Percentiles rank a stretch among this genome's conserved stretches.
phyloP scores from a whole-genome alignment of 92 coral and sea anemone species.

The Virgularia gustaviana region DNA sequence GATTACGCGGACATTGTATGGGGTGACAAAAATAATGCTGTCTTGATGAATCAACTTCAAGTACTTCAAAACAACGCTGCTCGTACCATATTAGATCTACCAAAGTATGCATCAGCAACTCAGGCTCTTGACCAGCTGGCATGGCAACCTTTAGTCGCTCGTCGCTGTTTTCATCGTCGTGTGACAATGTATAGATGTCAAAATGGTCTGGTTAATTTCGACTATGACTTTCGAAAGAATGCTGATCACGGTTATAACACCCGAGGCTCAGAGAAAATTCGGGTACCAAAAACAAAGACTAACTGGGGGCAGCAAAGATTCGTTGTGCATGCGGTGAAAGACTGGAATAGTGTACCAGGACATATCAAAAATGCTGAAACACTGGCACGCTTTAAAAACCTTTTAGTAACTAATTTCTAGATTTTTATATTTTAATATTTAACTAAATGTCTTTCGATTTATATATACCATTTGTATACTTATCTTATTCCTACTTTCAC shows the following conservation, averaged over 20 bases:
- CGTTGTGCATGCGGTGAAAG: no score
- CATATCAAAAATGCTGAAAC: no score
- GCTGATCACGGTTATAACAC: neutral
- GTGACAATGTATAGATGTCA: neutral
- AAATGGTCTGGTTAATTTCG: slow-evolving; percentile 2
- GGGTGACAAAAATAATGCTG: slow-evolving; percentile 32
- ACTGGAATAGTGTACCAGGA: no score
- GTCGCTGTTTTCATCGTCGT: slow-evolving; percentile 23
- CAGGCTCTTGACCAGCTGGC: slow-evolving; percentile 25
- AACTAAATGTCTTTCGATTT: no score
- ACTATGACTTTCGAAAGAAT: neutral
- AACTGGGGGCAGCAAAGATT: no score
- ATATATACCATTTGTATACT: no score
- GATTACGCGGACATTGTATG: slow-evolving; percentile 16
- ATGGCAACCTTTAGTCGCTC: slow-evolving; percentile 22
- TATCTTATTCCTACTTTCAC: no score
- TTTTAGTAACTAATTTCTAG: no score
- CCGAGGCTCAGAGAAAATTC: slow-evolving; percentile 3
- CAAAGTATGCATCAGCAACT: slow-evolving; percentile 7
- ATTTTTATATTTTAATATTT: no score
- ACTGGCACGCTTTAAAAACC: no score
- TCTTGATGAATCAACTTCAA: slow-evolving; percentile 22
- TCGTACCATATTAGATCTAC: slow-evolving; percentile 13
- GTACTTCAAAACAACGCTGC: slow-evolving; percentile 41
- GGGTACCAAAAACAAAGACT: no score